phyloP scores from a whole-genome alignment of 2,888 invertebrate genomes.

The Dichetophora obliterata region DNA sequence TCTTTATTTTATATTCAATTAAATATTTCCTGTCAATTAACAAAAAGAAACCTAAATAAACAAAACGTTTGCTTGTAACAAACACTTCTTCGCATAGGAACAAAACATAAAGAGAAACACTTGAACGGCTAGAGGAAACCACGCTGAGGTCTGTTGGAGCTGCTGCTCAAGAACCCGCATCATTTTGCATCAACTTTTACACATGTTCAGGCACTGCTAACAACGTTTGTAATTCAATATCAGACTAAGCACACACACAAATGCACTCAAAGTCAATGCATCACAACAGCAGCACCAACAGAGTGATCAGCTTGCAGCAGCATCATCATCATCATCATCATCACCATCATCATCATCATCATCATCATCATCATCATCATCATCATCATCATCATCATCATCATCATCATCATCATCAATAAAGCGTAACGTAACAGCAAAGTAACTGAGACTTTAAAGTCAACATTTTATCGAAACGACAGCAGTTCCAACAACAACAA shows the following conservation, averaged over 20 bases:
- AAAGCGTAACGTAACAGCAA: constrained; percentile 14
- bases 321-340: too few relatives aligned
- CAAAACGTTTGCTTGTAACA: too few relatives aligned
- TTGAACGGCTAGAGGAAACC: neutral
- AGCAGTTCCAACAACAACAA: neutral
- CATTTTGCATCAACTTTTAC: constrained; percentile 13
- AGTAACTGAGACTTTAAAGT: constrained; percentile 31
- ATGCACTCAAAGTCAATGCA: constrained; percentile 45
- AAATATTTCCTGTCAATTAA: too few relatives aligned
- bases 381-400: too few relatives aligned
- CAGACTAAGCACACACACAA: constrained; percentile 20
- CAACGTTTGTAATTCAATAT: constrained; percentile 19
- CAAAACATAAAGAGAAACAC: neutral
- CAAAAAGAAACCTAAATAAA: too few relatives aligned
- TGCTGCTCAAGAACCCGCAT: constrained; percentile 25
- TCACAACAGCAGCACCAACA: constrained; percentile 21
- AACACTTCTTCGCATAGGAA: too few relatives aligned
- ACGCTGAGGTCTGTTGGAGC: neutral
- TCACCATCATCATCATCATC: too few relatives aligned
- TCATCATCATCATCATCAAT: constrained; percentile 21
- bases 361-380: too few relatives aligned
- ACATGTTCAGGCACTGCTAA: constrained; percentile 27
- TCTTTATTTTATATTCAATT: too few relatives aligned
- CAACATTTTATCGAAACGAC: constrained; percentile 16
- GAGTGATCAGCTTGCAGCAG: neutral